Base-by-base conservation (phyloP, 2,888 invertebrate species). In the Teinopalpus imperialis region DNA sequence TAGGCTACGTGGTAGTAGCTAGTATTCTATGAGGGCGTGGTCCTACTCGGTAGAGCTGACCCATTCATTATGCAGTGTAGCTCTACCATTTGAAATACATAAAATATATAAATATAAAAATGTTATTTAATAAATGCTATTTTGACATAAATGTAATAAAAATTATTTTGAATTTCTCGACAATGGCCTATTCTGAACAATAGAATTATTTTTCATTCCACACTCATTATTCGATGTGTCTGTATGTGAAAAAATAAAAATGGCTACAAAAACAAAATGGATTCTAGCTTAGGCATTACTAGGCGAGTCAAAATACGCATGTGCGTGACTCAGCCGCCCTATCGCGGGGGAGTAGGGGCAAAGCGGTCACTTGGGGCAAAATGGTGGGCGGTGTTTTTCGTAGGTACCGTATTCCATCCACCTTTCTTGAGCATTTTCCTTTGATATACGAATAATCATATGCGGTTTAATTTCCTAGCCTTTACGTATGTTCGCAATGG, bases 251-350 rank as follows among this genome's bases (percentile, higher is more conserved):
- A 41, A 56, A 50, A 53, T 43, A 44, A 47, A 48, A 59, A 61
- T 59, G 56, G 61, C 62, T 56, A 59, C 61, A 61, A 82, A 86
- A 87, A 85, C 85, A 87, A 87, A 86, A 86, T 86, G 86, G 86
- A 75, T 72, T 64, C 65, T 54, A 55, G 78, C 69, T 85, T 85
- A 83, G 79, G 79, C 66, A 70, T 66, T 61, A 64, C 52, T 56
- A 68, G 69, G 69, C 63, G 66, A 64, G 65, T 60, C 57, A 59
- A 66, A 71, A 66, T 70, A 86, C 87, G 86, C 86, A 85, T 86
- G 86, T 85, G 86, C 86, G 86, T 85, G 56, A 56, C 55, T 44
- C 16, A n/a, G 39, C 52, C 59, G 52, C 56, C 56, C 57, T 42
- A 16, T 61, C 57, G 57, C 54, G 50, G 60, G 59, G 59, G 61